These are phyloP conservation scores for Epicauta chinensis DNA, from an alignment of 1,140 invertebrate genomes.

Conservation along the genomic window DNA sequence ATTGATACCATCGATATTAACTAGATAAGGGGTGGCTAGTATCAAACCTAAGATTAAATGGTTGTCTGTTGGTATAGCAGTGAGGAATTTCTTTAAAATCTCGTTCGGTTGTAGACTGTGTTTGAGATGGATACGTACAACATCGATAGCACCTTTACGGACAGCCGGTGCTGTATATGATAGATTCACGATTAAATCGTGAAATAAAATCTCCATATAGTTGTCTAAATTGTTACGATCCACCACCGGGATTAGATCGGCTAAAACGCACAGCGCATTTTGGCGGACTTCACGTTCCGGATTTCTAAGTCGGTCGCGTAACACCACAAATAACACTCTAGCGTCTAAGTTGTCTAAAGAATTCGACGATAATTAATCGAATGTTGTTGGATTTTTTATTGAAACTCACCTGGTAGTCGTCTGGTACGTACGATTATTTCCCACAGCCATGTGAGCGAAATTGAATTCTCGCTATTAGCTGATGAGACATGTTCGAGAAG, in stretches of 20 bases:
- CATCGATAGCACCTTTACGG: constrained; percentile 50
- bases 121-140: constrained; percentile 4
- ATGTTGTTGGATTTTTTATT: neutral
- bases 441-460: constrained; percentile 62
- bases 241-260: constrained; percentile 65
- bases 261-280: constrained; percentile 66
- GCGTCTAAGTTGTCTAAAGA: constrained; percentile 56
- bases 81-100: constrained; percentile 2
- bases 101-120: constrained; percentile 4
- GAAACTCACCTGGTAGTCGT: constrained; percentile 44
- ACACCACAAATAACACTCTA: constrained; percentile 56
- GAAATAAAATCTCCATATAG: constrained; percentile 52
- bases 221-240: constrained; percentile 53
- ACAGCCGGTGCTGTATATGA: constrained; percentile 70
- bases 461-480: neutral
- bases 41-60: constrained; percentile 5
- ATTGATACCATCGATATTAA: neutral
- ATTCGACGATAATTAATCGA: neutral
- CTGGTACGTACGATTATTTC: constrained; percentile 62
- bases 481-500: constrained; percentile 4
- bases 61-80: constrained; percentile 2
- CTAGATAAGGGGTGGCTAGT: constrained; percentile 9
- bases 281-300: constrained; percentile 76
- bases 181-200: constrained; percentile 63
- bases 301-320: constrained; percentile 63